Percentiles rank a stretch among this genome's conserved stretches.
Evolutionary conservation across 2,797 vertebrate species (phyloP).

Genomic region (Pogonophryne albipinna): DNA sequence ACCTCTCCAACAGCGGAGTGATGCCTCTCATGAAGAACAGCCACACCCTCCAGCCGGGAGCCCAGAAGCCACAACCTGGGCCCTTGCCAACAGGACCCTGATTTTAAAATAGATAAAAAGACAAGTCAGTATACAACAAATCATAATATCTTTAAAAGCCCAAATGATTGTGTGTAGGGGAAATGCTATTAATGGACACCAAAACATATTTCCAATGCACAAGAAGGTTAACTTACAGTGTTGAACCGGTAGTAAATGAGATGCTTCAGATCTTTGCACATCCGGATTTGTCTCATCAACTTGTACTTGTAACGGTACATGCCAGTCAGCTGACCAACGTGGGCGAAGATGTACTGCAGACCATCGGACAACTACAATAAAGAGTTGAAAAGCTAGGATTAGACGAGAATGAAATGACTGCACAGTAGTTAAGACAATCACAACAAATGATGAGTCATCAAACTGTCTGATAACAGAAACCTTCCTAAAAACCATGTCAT

Average conservation of each 20-base stretch:
- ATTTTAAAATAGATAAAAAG: background rate
- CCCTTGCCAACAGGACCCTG: slow-evolving; percentile 99
- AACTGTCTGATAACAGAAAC: background rate
- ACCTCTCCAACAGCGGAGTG: slow-evolving; percentile 96
- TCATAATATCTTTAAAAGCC: background rate
- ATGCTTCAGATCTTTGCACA: slow-evolving; percentile 99
- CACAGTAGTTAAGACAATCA: background rate
- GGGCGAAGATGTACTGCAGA: slow-evolving; percentile 99
- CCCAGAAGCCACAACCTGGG: slow-evolving; percentile 99
- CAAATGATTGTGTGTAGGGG: background rate
- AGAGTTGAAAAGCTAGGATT: background rate
- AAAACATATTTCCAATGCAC: background rate
- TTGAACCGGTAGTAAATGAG: slow-evolving; percentile 99
- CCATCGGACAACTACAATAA: slow-evolving; percentile 91
- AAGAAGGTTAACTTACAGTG: slow-evolving; percentile 86
- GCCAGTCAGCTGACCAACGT: slow-evolving; percentile 97
- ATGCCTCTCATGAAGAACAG: slow-evolving; percentile 99
- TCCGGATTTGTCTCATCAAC: slow-evolving; percentile 98
- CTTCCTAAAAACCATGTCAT: background rate
- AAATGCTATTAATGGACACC: background rate
- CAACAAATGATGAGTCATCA: background rate
- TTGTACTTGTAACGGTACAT: slow-evolving; percentile 99
- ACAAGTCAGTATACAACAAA: slow-evolving; percentile 8
- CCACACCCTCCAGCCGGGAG: slow-evolving; percentile 98
- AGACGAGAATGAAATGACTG: background rate